These are phyloP conservation scores for Pseudopodoces humilis DNA, from an alignment of 2,113 vertebrate genomes.

Conservation along the genomic window DNA sequence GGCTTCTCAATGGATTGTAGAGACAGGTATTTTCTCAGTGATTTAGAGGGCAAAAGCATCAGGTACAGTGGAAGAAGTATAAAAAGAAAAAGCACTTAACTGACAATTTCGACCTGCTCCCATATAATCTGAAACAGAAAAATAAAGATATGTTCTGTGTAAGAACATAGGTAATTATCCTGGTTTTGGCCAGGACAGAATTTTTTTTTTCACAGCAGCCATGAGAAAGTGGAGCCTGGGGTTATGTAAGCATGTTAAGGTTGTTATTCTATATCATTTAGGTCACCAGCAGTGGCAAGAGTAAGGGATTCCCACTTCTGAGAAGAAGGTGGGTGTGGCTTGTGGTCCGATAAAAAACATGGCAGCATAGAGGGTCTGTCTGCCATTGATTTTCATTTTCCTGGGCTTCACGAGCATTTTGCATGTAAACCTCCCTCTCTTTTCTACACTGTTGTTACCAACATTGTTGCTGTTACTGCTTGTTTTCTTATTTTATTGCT, in stretches of 20 bases:
- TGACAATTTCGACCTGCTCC: neutral
- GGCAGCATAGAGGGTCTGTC: too few relatives aligned
- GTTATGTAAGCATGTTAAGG: accelerated
- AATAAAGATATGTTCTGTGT: neutral
- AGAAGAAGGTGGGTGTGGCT: neutral
- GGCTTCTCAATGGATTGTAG: neutral
- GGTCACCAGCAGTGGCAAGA: neutral
- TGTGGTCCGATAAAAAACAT: accelerated
- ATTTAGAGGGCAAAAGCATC: neutral
- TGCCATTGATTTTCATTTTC: neutral
- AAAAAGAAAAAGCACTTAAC: neutral
- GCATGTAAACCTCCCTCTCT: neutral
- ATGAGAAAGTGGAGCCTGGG: neutral
- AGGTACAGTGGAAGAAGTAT: neutral
- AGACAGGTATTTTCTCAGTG: neutral
- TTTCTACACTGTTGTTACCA: neutral
- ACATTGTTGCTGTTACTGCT: neutral
- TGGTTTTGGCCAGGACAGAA: neutral
- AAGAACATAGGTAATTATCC: neutral
- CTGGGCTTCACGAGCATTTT: neutral
- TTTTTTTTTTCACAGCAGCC: neutral
- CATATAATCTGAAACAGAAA: neutral
- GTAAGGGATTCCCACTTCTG: neutral
- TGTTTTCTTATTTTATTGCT: neutral
- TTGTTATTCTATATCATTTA: neutral